phyloP scores from a whole-genome alignment of 2,888 invertebrate species.

The Agrilus biguttatus region DNA sequence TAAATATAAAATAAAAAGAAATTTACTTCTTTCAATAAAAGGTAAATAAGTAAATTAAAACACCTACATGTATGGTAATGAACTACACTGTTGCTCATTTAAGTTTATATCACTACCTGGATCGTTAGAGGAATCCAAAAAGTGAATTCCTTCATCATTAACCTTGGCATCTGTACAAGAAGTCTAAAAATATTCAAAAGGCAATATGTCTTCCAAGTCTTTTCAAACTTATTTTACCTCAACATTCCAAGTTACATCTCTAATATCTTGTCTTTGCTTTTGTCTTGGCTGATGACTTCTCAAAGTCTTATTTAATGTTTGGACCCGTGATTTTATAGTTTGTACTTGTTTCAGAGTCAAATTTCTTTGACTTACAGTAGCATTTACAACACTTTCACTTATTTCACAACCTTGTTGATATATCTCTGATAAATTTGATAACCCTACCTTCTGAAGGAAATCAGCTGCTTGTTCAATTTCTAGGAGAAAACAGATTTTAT shows the following conservation, averaged over 20 bases:
- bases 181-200: constrained; percentile 33
- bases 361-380: constrained; percentile 39
- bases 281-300: constrained; percentile 47
- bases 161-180: constrained; percentile 72
- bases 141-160: constrained; percentile 80
- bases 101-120: constrained; percentile 23
- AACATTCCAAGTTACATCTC: constrained; percentile 70
- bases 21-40: constrained; percentile 3
- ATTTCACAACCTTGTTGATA: constrained; percentile 57
- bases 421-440: constrained; percentile 53
- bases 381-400: constrained; percentile 46
- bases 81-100: constrained; percentile 21
- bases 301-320: constrained; percentile 63
- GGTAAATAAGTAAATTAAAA: constrained; percentile 11
- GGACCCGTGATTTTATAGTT: constrained; percentile 58
- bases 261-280: constrained; percentile 49
- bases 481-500: constrained; percentile 22
- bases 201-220: background rate
- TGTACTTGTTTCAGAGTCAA: constrained; percentile 61
- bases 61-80: constrained; percentile 11
- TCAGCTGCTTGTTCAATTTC: constrained; percentile 66
- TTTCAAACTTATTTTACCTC: constrained; percentile 41
- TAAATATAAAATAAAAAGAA: constrained; percentile 9
- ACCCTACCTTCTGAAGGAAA: constrained; percentile 60
- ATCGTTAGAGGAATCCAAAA: constrained; percentile 50